These are phyloP conservation scores for Caenorhabditis japonica DNA, from an alignment of 2,888 invertebrate genomes.

Conservation along the genomic window DNA sequence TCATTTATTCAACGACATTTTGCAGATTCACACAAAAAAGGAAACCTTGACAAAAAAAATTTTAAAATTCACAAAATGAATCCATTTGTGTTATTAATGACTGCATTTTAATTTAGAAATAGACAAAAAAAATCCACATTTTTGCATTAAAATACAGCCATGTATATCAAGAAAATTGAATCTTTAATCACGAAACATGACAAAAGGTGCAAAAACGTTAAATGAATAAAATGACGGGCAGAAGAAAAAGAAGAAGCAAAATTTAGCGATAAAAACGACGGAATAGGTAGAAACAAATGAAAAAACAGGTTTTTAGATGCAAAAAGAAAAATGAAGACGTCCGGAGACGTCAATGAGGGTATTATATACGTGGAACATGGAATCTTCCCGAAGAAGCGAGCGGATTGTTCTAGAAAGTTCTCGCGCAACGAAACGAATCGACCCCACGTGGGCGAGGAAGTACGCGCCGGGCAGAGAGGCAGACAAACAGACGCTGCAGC, in stretches of 20 bases:
- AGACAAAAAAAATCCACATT: too few relatives aligned
- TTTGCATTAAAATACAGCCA: too few relatives aligned
- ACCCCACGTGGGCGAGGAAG: constrained; percentile 38
- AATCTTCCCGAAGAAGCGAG: constrained; percentile 22
- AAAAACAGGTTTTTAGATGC: constrained; percentile 17
- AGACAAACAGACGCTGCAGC: constrained; percentile 15
- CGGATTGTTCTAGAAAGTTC: constrained; percentile 49
- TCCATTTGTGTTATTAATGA: too few relatives aligned
- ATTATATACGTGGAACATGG: constrained; percentile 8
- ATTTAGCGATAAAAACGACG: constrained; percentile 1
- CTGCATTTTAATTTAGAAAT: too few relatives aligned
- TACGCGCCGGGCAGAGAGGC: constrained; percentile 11
- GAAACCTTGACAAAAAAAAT: too few relatives aligned
- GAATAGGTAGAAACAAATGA: constrained; percentile 9
- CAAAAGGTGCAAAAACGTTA: too few relatives aligned
- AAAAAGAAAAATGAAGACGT: neutral
- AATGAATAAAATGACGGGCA: neutral
- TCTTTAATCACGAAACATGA: too few relatives aligned
- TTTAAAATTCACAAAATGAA: too few relatives aligned
- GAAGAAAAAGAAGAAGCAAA: constrained; percentile 5
- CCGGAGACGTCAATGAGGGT: neutral
- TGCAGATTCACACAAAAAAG: too few relatives aligned
- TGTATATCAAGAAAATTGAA: too few relatives aligned
- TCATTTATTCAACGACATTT: too few relatives aligned
- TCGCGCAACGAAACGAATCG: constrained; percentile 47